Percentiles rank a stretch among this genome's conserved stretches.
Conservation (phyloP, 1,140 invertebrate species). For the Venustaconcha ellipsiformis region DNA sequence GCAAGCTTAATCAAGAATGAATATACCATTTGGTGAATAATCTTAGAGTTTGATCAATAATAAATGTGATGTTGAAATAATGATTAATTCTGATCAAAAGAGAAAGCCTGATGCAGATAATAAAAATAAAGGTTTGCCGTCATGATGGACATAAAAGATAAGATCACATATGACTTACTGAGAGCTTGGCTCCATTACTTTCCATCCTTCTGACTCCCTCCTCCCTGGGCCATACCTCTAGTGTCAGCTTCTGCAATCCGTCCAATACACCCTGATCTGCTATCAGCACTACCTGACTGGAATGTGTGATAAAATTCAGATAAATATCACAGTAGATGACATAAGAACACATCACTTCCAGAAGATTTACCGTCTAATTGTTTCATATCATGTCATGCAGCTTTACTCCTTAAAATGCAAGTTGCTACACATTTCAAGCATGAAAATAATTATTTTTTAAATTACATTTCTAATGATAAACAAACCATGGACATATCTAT, state of each 20-base stretch:
- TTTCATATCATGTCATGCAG: too few relatives aligned
- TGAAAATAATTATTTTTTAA: too few relatives aligned
- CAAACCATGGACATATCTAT: too few relatives aligned
- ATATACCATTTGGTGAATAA: too few relatives aligned
- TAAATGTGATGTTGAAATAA: background rate
- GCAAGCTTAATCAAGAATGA: too few relatives aligned
- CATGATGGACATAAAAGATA: background rate
- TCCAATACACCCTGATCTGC: constrained; percentile 51
- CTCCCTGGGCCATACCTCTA: constrained; percentile 50
- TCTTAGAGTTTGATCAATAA: background rate
- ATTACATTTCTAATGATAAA: too few relatives aligned
- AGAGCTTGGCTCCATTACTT: constrained; percentile 10
- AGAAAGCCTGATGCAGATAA: background rate
- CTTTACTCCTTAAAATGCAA: too few relatives aligned
- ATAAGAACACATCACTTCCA: background rate
- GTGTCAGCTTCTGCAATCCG: constrained; percentile 41
- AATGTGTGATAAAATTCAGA: constrained; percentile 5
- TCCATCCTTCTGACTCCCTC: constrained; percentile 40
- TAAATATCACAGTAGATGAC: background rate
- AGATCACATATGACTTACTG: constrained; percentile 5
- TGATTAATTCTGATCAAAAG: background rate
- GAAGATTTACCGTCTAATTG: too few relatives aligned
- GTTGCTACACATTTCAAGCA: too few relatives aligned
- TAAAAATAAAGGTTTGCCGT: too few relatives aligned
- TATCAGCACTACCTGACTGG: constrained; percentile 31